These are phyloP conservation scores for Sarcoramphus papa DNA, from an alignment of 2,797 vertebrate genomes.

Conservation along the genomic window DNA sequence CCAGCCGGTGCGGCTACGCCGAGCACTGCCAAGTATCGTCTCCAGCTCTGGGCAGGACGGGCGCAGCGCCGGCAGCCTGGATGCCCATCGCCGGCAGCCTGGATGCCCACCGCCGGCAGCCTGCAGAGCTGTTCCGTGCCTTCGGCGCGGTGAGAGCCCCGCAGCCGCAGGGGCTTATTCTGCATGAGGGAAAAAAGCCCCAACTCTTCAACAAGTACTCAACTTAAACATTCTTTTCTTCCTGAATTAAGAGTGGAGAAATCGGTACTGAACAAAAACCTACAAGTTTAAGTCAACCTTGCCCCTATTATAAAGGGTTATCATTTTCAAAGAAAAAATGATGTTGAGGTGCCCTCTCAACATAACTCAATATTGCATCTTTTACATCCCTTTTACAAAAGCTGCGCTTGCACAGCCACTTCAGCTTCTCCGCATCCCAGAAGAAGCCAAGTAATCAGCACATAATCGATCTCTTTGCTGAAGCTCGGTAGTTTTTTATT, in stretches of 20 bases:
- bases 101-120: not conserved
- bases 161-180: not conserved
- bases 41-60: not conserved
- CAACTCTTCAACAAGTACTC: not conserved
- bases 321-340: not conserved
- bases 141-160: not conserved
- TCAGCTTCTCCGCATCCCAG: not conserved
- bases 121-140: not conserved
- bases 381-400: not conserved
- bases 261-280: not conserved
- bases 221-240: not conserved
- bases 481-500: not conserved
- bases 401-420: not conserved
- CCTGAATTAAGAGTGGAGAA: not conserved
- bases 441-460: not conserved
- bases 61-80: not conserved
- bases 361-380: not conserved
- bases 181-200: not conserved
- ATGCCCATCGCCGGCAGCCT: not conserved
- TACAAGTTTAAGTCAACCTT: not conserved
- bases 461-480: not conserved
- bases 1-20: not conserved
- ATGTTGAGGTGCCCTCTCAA: not conserved
- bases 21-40: not conserved
- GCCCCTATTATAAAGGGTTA: not conserved